Evolutionary conservation across 2,113 vertebrate species (phyloP).

Genomic region (Empidonax traillii): DNA sequence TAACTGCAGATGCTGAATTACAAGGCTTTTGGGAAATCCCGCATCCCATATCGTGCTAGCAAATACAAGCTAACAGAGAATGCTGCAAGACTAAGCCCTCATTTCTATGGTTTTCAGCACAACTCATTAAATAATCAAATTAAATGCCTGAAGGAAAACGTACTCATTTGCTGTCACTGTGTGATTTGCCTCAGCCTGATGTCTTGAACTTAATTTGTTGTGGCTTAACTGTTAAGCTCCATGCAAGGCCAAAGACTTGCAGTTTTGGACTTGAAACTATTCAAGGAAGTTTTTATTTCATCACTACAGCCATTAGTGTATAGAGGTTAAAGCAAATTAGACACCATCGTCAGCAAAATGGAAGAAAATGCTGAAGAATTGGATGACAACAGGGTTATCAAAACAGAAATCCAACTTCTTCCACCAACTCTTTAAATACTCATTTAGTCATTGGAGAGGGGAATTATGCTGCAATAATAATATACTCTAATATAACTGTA

Average conservation of each 20-base stretch:
- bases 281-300: background rate
- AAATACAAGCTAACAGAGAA: background rate
- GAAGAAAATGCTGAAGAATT: background rate
- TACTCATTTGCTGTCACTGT: background rate
- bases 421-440: background rate
- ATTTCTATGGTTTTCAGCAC: background rate
- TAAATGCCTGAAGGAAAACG: conserved; percentile 10
- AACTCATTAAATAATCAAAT: background rate
- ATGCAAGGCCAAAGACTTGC: background rate
- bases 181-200: background rate
- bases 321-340: background rate
- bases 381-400: background rate
- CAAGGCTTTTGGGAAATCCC: background rate
- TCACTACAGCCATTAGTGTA: background rate
- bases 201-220: background rate
- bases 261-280: background rate
- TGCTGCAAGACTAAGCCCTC: background rate
- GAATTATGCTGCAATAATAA: background rate
- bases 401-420: background rate
- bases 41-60: background rate
- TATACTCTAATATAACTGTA: background rate
- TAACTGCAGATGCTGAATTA: background rate
- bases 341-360: background rate
- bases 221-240: background rate
- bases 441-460: background rate